phyloP scores from a whole-genome alignment of 1,140 invertebrate genomes.

The Mesaphorura yosii region DNA sequence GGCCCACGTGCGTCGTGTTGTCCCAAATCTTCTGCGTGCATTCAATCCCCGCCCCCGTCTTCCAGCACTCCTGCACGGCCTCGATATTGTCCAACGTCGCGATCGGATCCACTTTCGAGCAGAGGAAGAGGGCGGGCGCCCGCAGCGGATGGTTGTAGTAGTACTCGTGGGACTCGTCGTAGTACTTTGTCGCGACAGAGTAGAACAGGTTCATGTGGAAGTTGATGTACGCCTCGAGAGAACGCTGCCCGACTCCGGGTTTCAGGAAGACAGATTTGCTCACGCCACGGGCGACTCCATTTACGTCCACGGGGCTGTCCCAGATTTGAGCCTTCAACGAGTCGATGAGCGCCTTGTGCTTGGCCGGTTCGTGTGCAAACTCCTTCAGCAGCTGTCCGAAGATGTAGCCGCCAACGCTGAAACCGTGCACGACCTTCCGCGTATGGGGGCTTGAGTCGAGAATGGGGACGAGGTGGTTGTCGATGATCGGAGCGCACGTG shows the following conservation, averaged over 20 bases:
- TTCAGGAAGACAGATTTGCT: constrained; percentile 15
- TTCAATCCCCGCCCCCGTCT: constrained; percentile 2
- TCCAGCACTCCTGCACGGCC: constrained; percentile 16
- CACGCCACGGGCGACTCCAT: constrained; percentile 14
- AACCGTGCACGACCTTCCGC: constrained; percentile 68
- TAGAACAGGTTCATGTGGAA: neutral
- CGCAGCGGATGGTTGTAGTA: constrained; percentile 19
- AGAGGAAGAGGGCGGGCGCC: constrained; percentile 15
- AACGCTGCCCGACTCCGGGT: constrained; percentile 1
- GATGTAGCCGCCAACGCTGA: constrained; percentile 77
- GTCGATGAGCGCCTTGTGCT: neutral
- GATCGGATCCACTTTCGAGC: constrained; percentile 18
- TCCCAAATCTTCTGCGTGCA: constrained; percentile 14
- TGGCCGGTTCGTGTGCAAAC: constrained; percentile 38
- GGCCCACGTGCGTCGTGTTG: constrained; percentile 22
- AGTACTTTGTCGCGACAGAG: constrained; percentile 6
- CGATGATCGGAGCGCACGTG: constrained; percentile 38
- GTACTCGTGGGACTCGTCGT: constrained; percentile 8
- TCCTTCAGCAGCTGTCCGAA: constrained; percentile 65
- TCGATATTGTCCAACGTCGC: constrained; percentile 11
- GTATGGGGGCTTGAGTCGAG: constrained; percentile 47
- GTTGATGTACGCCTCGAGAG: constrained; percentile 13
- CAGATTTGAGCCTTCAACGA: constrained; percentile 20
- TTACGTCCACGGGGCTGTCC: constrained; percentile 12
- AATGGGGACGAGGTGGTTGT: constrained; percentile 13